Evolutionary conservation across 2,113 vertebrate species (phyloP), one percentile per base, ranked within the genome.

Genomic region (Eidolon helvum): DNA sequence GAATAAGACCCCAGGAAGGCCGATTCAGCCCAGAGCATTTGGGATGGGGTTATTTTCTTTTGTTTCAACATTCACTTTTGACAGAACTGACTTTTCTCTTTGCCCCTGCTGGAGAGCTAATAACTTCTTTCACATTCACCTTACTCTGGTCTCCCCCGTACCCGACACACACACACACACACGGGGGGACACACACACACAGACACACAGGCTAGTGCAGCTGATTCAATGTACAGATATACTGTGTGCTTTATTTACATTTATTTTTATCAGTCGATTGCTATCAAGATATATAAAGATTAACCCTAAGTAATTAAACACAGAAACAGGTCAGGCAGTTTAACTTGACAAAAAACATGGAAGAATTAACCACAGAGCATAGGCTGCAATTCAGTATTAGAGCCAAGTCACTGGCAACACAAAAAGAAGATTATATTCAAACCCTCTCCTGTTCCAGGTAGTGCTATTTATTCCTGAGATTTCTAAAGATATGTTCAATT

Each of bases 1-100:
- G 97, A 97, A 87, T 87, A 96, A 96, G 98, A 97, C 96, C 87
- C 78, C 96, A 98, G 98, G 97, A 98, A 97, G 85, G 97, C 61
- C 57, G 66, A 91, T 82, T 89, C 94, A 97, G 94, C 74, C 87
- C 96, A 94, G 97, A 97, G 93, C 91, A 97, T 94, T 97, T 96
- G 94, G 74, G 77, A 57, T 19, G 10, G 95, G 96, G 93, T 94
- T 91, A 97, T 94, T 98, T 98, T 97, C 98, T 98, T 98, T 97
- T 96, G 93, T 96, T 98, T 98, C 97, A 98, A 93, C 96, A 82
- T 82, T 97, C 92, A 86, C 80, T 98, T 98, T 98, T 97, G 96
- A 97, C 83, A 86, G 97, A 95, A 95, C 86, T 97, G 97, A 90
- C 94, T 98, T 82, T 88, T 85, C 96, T 97, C 92, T 98, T 97